Percentiles rank a stretch among this genome's conserved stretches.
phyloP scores from a whole-genome alignment of 2,797 vertebrate species.

The Enteromius mattozi region DNA sequence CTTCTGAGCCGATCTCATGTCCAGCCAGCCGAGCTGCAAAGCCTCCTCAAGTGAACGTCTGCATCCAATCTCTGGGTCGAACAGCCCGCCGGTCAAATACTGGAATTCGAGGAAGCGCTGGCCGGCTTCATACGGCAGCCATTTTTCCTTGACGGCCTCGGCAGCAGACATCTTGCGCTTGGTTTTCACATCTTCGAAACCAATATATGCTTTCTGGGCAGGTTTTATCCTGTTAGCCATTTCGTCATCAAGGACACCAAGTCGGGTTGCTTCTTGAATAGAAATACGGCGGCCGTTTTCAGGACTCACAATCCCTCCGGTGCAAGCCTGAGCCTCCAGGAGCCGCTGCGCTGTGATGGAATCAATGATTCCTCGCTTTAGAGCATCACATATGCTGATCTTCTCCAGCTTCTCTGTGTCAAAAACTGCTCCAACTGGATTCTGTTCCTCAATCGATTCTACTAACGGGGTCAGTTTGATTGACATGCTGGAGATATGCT shows the following conservation, averaged over 20 bases:
- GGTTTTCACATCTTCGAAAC: conserved; percentile 90
- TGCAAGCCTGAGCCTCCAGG: conserved; percentile 95
- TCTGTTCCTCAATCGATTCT: conserved; percentile 81
- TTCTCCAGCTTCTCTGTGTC: conserved; percentile 92
- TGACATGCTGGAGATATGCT: conserved; percentile 78
- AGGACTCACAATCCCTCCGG: conserved; percentile 91
- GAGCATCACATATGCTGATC: conserved; percentile 87
- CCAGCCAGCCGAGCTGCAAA: conserved; percentile 86
- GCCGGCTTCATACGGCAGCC: conserved; percentile 95
- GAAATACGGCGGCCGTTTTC: conserved; percentile 83
- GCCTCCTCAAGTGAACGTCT: conserved; percentile 88
- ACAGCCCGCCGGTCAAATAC: conserved; percentile 89
- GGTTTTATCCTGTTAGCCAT: conserved; percentile 89
- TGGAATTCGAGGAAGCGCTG: conserved; percentile 96
- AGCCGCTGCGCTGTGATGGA: conserved; percentile 91
- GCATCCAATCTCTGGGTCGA: conserved; percentile 86
- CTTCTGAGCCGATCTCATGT: conserved; percentile 83
- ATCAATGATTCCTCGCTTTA: conserved; percentile 88
- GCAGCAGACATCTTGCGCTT: conserved; percentile 90
- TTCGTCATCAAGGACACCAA: conserved; percentile 84
- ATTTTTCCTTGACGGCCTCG: conserved; percentile 91
- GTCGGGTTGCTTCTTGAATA: conserved; percentile 85
- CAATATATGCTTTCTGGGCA: conserved; percentile 92
- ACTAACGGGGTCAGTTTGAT: conserved; percentile 72
- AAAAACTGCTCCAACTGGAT: conserved; percentile 94